Evolutionary conservation across 1,140 invertebrate genomes (phyloP), one percentile per base, ranked within the genome.

Genomic region (Heliothis subflexa): DNA sequence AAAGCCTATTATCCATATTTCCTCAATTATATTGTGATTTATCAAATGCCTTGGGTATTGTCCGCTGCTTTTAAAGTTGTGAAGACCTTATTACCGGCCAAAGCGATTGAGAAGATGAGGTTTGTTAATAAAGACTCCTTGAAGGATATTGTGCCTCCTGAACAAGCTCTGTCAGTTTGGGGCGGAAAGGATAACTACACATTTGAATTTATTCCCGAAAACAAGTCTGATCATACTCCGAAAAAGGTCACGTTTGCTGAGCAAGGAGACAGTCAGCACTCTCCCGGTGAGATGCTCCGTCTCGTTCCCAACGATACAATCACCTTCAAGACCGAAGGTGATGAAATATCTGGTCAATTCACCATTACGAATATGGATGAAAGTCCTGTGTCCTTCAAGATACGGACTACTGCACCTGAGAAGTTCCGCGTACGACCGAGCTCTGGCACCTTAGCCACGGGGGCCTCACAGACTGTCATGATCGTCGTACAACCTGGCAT

Each of bases 1-100:
- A 98, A 99, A 92, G 94, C 95, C 47, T 99, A 99, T 90, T 99
- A 99, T 94, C 98, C 98, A 11, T 97, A 96, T 94, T 97, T 97
- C 90, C 92, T 98, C 78, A 99, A 98, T 89, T 98, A 98, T 88
- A 98, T 99, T 79, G 95, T 99, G 54, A 97, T 99, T 71, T 98
- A 96, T 94, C 98, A 99, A 91, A 98, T 99, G 97, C 97, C 98
- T 4, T 99, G 98, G 98, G 96, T 99, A 10, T 95, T 99, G 73
- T 98, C 97, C 91, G 98, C 99, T 84, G 97, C 98, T 1, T 99
- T 99, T 95, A 99, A 98, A 94, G 96, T 99, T 59, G 98, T 99
- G 54, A 99, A 99, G 94, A 95, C 96, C 0, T 97, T 98, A 96
- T 91, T 99, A 70, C 98, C 98, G 50, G 96, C 97, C 5, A 98